These are phyloP conservation scores for Zapornia atra DNA, from an alignment of 2,113 vertebrate genomes.

Conservation along the genomic window DNA sequence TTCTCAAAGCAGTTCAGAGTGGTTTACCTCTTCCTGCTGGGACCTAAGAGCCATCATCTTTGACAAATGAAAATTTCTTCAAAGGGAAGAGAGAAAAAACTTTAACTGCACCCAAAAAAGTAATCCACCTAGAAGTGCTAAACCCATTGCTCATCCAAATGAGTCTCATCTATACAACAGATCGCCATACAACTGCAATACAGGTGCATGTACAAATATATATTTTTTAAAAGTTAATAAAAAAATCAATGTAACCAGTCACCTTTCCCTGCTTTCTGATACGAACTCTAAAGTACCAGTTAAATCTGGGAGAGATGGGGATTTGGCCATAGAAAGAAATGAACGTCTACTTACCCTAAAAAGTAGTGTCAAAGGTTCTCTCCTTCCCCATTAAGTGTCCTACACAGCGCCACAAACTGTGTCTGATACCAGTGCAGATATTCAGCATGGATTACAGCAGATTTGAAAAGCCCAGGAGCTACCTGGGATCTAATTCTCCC, in stretches of 20 bases:
- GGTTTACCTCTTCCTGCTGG: neutral
- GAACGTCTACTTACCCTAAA: neutral
- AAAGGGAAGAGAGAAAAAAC: neutral
- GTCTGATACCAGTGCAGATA: neutral
- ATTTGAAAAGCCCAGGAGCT: neutral
- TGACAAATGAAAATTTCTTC: neutral
- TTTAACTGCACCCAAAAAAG: neutral
- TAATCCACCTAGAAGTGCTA: neutral
- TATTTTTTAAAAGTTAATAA: neutral
- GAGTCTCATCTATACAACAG: neutral
- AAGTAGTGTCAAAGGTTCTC: neutral
- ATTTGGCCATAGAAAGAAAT: neutral
- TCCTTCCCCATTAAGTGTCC: neutral
- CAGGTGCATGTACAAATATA: fast-evolving
- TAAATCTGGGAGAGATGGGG: neutral
- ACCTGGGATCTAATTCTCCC: neutral
- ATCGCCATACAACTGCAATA: neutral
- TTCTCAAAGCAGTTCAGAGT: neutral
- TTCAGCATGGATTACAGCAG: neutral
- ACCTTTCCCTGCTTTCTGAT: neutral
- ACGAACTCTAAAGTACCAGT: neutral
- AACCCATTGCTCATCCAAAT: neutral
- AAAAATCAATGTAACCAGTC: neutral
- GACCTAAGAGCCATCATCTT: neutral
- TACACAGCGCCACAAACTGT: neutral